Evolutionary conservation across 2,797 vertebrate genomes (phyloP), one percentile per base, ranked within the genome.

Genomic region (Lates japonicus): DNA sequence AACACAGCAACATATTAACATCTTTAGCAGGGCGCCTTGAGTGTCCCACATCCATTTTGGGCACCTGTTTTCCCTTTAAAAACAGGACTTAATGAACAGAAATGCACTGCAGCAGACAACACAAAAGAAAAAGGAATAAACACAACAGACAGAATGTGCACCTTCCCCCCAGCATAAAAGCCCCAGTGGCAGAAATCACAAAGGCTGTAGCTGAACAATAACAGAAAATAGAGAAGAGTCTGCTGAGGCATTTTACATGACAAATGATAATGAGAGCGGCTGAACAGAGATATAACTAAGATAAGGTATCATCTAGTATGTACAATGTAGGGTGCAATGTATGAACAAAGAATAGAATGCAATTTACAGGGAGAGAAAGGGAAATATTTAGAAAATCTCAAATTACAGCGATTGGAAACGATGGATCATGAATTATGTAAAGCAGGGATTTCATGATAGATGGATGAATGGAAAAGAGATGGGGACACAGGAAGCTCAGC

Each of bases 41-140:
- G 82, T 79, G 64, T 39, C 62, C 54, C 64, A 70, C 49, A 61
- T 81, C 52, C 35, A 33, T 71, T 52, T 57, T 8, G 48, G 49
- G 52, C 67, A 66, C 14, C 48, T 2, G 61, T 41, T 73, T 80
- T 42, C 20, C 60, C 55, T 41, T 76, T 60, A 31, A 86, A 81
- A 88, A 58, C 39, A 60, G 12, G 49, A 48, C 12, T 81, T 73
- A 77, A 81, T 76, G 49, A 84, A 74, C 54, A 70, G 74, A 51
- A 80, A 69, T 54, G 8, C 5, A 22, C 29, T n/a, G 76, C 37
- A 51, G 59, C 25, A 66, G 22, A 80, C 12, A 37, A 54, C 58
- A 71, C 41, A 84, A 78, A 73, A 69, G 5, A 80, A 64, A 74
- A 46, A 65, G 37, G 22, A 78, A 54, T 51, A 64, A 79, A 80